Evolutionary conservation across 2,797 vertebrate genomes (phyloP), one percentile per base, ranked within the genome.

Genomic region (Hydrolagus colliei): DNA sequence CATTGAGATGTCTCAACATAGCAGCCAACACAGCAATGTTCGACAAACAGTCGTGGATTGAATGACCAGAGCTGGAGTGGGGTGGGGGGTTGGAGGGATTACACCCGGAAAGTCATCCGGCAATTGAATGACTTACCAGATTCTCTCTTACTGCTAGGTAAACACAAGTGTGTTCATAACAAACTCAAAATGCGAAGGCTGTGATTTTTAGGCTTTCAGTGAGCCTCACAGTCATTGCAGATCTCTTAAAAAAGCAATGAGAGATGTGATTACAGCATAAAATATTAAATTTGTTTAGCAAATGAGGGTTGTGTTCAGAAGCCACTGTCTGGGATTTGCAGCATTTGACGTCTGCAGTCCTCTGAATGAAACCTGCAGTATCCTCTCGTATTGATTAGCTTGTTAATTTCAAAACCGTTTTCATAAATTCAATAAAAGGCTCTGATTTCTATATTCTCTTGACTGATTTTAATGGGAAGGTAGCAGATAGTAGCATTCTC

Each of bases 271-370:
- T 84, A 18, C 63, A 35, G 20, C 79, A 80, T 67, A 84, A 84
- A 84, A 84, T 52, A 71, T 84, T 71, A 71, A 84, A 68, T 68
- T 71, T 84, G 79, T 84, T 18, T 84, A 9, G 12, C 62, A 32
- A 61, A 77, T n/a, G n/a, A 13, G 74, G 18, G 61, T 9, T 77
- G 52, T 11, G n/a, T n/a, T 84, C 79, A 71, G 65, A 84, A 84
- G 65, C 79, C 11, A 41, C n/a, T 84, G 32, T 41, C 32, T 67
- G 61, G 65, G 16, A 84, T 84, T 77, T 84, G 9, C 65, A 68
- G 65, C 79, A 71, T 32, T 52, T 1, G 67, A 35, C 9, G 18
- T 10, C 16, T 71, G 32, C 65, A 41, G 79, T 84, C 41, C 32
- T 41, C 32, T 20, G 16, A 18, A 41, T 71, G 65, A 68, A 71